Percentiles rank a stretch among this genome's conserved stretches.
phyloP scores from a whole-genome alignment of 2,888 invertebrate species.

The Scaptomyza caliginosa region DNA sequence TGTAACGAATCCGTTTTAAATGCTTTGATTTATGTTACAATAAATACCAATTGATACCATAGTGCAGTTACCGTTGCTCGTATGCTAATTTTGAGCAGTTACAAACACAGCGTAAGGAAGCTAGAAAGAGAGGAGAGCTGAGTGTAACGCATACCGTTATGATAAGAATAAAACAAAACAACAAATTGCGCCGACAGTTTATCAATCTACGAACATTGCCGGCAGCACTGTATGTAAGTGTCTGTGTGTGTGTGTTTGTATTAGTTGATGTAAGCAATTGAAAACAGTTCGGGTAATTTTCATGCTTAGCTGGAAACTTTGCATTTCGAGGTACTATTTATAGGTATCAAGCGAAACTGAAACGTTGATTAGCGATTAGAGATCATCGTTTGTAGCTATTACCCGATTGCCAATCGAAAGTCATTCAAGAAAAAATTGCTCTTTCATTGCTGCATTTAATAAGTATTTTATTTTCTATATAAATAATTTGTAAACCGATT shows the following conservation, averaged over 20 bases:
- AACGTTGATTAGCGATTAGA: neutral
- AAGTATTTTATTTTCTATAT: neutral
- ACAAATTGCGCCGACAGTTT: constrained; percentile 51
- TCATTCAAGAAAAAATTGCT: constrained; percentile 1
- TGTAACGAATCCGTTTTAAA: too few relatives aligned
- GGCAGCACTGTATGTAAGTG: constrained; percentile 10
- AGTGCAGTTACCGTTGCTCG: neutral
- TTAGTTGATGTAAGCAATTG: constrained; percentile 22
- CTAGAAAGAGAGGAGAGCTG: neutral
- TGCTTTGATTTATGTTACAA: neutral
- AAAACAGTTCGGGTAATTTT: constrained; percentile 53
- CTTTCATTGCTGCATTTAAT: constrained; percentile 19
- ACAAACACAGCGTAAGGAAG: neutral
- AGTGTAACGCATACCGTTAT: constrained; percentile 35
- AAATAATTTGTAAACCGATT: constrained; percentile 16
- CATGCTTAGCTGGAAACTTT: constrained; percentile 30
- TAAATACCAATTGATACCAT: neutral
- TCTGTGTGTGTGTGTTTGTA: constrained; percentile 2
- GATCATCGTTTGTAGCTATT: neutral
- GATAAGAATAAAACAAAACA: constrained; percentile 57
- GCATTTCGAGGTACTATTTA: constrained; percentile 38
- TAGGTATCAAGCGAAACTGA: constrained; percentile 35
- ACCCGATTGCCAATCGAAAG: neutral
- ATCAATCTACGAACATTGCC: constrained; percentile 56
- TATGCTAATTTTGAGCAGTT: constrained; percentile 6